Conservation (phyloP, 2,113 vertebrate genomes). For the Bagarius yarrelli region DNA sequence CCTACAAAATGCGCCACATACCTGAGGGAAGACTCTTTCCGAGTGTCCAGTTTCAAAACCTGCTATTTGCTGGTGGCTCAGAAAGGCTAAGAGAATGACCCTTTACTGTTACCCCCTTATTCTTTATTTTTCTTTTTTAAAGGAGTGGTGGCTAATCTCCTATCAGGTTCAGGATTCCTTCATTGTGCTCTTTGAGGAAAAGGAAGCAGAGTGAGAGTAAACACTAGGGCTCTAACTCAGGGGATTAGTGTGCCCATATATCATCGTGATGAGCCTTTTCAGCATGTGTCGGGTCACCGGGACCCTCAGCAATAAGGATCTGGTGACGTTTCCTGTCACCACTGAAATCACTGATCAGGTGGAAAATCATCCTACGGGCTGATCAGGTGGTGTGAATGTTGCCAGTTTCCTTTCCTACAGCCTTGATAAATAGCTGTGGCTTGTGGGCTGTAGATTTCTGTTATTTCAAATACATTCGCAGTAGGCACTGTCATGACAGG, state of each 20-base stretch:
- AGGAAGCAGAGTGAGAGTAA: constrained; percentile 75
- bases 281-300: constrained; percentile 69
- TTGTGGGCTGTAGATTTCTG: background rate
- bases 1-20: constrained; percentile 52
- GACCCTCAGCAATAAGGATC: constrained; percentile 64
- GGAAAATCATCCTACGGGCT: constrained; percentile 60
- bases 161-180: constrained; percentile 73
- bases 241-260: constrained; percentile 76
- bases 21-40: constrained; percentile 54
- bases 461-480: background rate
- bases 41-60: constrained; percentile 65
- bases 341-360: constrained; percentile 59
- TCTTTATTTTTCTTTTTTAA: constrained; percentile 62
- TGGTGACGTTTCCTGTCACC: constrained; percentile 71
- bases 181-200: constrained; percentile 68
- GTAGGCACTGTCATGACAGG: background rate
- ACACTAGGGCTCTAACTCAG: constrained; percentile 73
- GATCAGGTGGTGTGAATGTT: constrained; percentile 12
- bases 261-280: constrained; percentile 77
- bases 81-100: constrained; percentile 65
- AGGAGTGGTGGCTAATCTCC: constrained; percentile 68
- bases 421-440: background rate
- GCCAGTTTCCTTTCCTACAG: background rate
- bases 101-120: constrained; percentile 47
- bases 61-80: constrained; percentile 63